Conservation (phyloP, 2,888 invertebrate genomes). For the Caenorhabditis uteleia region DNA sequence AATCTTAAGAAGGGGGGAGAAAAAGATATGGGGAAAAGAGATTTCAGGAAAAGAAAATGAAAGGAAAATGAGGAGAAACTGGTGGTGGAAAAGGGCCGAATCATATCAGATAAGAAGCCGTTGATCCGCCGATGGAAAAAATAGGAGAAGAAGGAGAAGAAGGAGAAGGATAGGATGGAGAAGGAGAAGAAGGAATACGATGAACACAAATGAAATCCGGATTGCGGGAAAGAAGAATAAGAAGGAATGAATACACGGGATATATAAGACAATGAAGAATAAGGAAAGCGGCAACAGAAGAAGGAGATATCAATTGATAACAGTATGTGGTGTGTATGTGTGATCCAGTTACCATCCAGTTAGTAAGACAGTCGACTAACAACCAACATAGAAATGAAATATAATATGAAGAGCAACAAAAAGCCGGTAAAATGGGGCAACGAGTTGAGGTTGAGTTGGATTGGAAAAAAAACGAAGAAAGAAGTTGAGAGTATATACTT, state of each 20-base stretch:
- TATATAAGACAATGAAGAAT: not conserved
- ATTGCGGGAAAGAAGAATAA: conserved; percentile 10
- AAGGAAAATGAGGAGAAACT: conserved; percentile 10
- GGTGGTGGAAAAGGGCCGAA: conserved; percentile 14
- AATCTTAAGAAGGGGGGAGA: no score
- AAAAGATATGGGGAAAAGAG: conserved; percentile 2
- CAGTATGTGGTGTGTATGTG: no score
- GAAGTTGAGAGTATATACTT: not conserved
- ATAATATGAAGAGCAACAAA: not conserved
- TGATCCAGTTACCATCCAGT: no score
- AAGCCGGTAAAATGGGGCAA: not conserved
- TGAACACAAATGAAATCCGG: conserved; percentile 36
- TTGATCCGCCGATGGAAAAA: conserved; percentile 34
- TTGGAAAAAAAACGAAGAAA: not conserved
- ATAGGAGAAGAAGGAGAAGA: no score
- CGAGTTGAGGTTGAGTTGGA: not conserved
- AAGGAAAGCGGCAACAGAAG: no score
- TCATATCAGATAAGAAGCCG: conserved; percentile 42
- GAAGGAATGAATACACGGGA: not conserved
- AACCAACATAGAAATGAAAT: no score
- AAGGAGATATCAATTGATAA: no score
- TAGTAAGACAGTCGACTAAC: no score
- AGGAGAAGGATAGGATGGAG: conserved; percentile 2
- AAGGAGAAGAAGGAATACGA: no score
- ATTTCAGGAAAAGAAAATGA: conserved; percentile 8